These are phyloP conservation scores for Amaurobius ferox DNA, from an alignment of 2,888 invertebrate species.

Conservation along the genomic window DNA sequence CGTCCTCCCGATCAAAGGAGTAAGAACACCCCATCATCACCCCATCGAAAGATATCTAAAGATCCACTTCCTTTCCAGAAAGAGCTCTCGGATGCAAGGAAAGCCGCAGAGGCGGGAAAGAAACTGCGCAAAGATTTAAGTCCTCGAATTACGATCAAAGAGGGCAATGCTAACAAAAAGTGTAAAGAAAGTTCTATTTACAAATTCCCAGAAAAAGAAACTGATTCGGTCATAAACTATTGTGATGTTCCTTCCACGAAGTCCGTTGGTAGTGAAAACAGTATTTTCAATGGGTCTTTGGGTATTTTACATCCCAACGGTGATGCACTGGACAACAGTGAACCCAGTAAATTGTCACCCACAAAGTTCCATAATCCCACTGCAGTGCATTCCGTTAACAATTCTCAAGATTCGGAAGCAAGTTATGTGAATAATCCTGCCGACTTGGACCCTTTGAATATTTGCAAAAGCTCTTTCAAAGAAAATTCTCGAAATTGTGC, in stretches of 20 bases:
- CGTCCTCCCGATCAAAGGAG: conserved; percentile 35
- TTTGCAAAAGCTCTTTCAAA: not conserved
- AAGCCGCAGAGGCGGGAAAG: conserved; percentile 3
- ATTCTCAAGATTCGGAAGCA: not conserved
- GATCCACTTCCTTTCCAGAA: not conserved
- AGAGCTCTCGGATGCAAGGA: not conserved
- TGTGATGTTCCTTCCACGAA: not conserved
- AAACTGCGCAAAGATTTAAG: conserved; percentile 31
- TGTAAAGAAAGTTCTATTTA: not conserved
- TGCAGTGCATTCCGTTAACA: not conserved
- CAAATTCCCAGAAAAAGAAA: not conserved
- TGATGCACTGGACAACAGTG: not conserved
- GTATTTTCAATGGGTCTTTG: not conserved
- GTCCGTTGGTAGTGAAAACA: not conserved
- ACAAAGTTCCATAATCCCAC: not conserved
- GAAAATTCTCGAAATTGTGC: not conserved
- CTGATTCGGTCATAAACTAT: not conserved
- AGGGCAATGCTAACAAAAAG: not conserved
- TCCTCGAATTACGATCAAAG: not conserved
- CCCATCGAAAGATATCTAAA: conserved; percentile 30
- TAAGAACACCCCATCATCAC: conserved; percentile 49
- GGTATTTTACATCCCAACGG: not conserved
- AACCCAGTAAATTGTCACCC: not conserved
- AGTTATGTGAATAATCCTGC: not conserved
- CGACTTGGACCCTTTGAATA: not conserved